Base-by-base conservation (phyloP, 30 jellyfish, hydroid and myxozoan species). In the Cassiopea andromeda region DNA sequence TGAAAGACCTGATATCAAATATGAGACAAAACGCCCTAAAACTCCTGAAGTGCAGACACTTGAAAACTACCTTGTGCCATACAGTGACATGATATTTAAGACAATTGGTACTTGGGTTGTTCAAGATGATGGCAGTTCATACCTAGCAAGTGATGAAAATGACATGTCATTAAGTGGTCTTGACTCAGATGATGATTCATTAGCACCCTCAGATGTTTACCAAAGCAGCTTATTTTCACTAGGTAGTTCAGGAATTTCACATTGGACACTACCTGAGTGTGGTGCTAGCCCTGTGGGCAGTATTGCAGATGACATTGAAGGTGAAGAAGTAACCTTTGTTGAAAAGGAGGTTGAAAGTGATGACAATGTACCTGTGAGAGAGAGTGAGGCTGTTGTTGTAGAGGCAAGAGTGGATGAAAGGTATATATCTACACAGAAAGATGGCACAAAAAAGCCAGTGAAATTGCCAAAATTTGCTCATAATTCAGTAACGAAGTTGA, bases 41-140 rank as follows among this genome's bases (percentile, higher is more conserved):
- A 74, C 89, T 47, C 78, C 87, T 7, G 97, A 82, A n/a, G 59
- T 72, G 46, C 89, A 77, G 43, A 83, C 72, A 7, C 82, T 90
- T 88, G 91, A 90, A 58, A 90, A 90, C 13, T 90, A 90, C 61
- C 93, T 90, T 44, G 97, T 90, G 19, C 97, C 97, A 7, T 90
- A 90, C 83, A 83, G 77, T 44, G 91, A 90, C 49, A 83, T 82
- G 86, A 90, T 80, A 79, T 83, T 90, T 69, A 69, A 75, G 18
- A 50, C 87, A 9, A 77, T 77, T 69, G 94, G 90, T n/a, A 69
- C 97, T n/a, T 90, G 91, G 91, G 89, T 90, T 12, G 87, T 77
- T 61, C 72, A 85, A 46, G 60, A 74, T 27, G 78, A 67, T 82
- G 89, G 68, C 44, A 43, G 18, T 54, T 9, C 64, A 10, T 57